Percentiles rank a stretch among this genome's conserved stretches.
phyloP scores from a whole-genome alignment of 2,797 vertebrate genomes.

The Oreortyx pictus region DNA sequence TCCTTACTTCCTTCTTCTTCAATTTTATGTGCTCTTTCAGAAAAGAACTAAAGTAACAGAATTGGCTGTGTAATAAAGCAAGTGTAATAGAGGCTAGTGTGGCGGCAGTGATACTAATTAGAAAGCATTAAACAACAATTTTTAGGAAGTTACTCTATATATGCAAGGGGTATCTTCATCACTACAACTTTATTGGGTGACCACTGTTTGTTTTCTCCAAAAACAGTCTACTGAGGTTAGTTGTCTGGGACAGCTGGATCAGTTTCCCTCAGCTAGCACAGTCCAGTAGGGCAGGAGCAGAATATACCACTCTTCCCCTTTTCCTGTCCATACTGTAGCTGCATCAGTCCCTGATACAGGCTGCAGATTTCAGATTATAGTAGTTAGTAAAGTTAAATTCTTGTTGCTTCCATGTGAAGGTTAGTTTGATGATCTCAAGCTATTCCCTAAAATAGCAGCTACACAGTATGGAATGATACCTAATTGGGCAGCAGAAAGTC shows the following conservation, averaged over 20 bases:
- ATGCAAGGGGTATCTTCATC: not conserved
- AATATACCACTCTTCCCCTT: not conserved
- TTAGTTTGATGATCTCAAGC: not conserved
- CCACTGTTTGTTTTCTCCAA: not conserved
- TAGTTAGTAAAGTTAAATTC: not conserved
- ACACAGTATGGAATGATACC: not conserved
- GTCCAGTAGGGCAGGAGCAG: not conserved
- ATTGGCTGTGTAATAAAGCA: not conserved
- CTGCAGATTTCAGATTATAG: not conserved
- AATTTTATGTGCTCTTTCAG: not conserved
- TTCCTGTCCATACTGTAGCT: rapidly evolving
- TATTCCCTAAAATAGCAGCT: not conserved
- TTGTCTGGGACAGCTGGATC: not conserved
- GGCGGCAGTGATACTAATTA: not conserved
- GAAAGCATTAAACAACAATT: not conserved
- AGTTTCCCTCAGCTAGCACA: not conserved
- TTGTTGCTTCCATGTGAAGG: not conserved
- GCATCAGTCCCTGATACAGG: not conserved
- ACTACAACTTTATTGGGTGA: not conserved
- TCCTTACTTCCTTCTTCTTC: not conserved
- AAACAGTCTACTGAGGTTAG: not conserved
- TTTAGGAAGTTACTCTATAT: not conserved
- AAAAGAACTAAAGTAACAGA: not conserved
- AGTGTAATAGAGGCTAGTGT: not conserved
- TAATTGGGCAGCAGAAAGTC: not conserved